Evolutionary conservation across 2,113 vertebrate species (phyloP).

Genomic region (Solea senegalensis): DNA sequence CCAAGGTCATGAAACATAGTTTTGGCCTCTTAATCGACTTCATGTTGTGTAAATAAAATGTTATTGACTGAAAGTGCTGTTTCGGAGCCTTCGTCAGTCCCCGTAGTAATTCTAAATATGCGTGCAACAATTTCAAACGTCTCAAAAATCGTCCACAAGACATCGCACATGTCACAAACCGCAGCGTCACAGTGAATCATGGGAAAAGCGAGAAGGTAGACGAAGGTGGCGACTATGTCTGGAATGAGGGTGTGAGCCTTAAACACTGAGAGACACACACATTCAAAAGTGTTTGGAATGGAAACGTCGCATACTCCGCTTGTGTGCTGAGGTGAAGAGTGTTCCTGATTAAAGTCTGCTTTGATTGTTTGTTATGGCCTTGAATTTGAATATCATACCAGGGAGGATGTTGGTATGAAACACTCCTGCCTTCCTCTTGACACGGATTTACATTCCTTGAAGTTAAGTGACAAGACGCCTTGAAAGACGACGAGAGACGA

Average conservation of each 20-base stretch:
- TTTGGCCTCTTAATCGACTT: no score
- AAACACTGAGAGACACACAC: neutral
- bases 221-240: slow-evolving; percentile 17
- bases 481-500: no score
- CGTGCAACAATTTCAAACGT: no score
- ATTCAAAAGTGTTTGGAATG: slow-evolving; percentile 28
- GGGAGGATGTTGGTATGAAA: neutral
- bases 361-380: neutral
- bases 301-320: slow-evolving; percentile 2
- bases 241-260: slow-evolving; percentile 59
- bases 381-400: neutral
- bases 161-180: neutral
- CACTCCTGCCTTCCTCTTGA: neutral
- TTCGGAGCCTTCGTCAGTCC: no score
- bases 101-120: no score
- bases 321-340: neutral
- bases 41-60: no score
- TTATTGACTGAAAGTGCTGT: no score
- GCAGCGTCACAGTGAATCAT: slow-evolving; percentile 23
- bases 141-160: no score
- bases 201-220: slow-evolving; percentile 19
- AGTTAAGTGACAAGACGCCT: neutral
- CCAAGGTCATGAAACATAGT: no score
- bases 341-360: neutral
- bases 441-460: neutral